These are phyloP conservation scores for Siphamia tubifer DNA, from an alignment of 2,113 vertebrate genomes.

Conservation along the genomic window DNA sequence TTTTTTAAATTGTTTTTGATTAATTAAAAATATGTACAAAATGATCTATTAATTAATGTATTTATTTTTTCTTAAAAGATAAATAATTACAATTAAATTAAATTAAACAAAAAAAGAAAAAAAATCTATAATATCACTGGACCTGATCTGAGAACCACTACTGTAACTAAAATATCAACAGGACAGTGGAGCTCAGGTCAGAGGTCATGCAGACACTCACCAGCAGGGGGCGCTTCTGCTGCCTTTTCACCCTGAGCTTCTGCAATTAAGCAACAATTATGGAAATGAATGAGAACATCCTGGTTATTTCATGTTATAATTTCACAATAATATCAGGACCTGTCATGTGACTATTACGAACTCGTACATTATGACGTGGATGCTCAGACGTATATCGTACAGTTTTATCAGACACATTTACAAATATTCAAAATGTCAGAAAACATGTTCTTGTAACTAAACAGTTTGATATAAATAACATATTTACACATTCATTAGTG, in stretches of 20 bases:
- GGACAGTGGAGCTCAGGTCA: conserved; percentile 26
- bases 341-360: no score
- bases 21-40: no score
- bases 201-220: conserved; percentile 61
- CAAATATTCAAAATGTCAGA: neutral
- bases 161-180: no score
- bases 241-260: conserved; percentile 60
- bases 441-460: conserved; percentile 26
- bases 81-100: no score
- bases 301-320: conserved; percentile 52
- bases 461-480: conserved; percentile 20
- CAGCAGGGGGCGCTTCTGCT: conserved; percentile 77
- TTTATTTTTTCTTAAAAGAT: no score
- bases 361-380: neutral
- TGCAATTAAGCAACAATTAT: conserved; percentile 68
- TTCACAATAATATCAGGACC: no score
- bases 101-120: no score
- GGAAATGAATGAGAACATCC: conserved; percentile 53
- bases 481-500: conserved; percentile 26
- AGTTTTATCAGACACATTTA: neutral
- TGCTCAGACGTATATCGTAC: no score
- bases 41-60: no score
- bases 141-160: no score
- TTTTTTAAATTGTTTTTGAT: no score
- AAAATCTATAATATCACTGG: no score